Percentiles rank a stretch among this genome's conserved stretches.
Conservation (phyloP, 2,888 invertebrate species). For the Apoderus coryli region DNA sequence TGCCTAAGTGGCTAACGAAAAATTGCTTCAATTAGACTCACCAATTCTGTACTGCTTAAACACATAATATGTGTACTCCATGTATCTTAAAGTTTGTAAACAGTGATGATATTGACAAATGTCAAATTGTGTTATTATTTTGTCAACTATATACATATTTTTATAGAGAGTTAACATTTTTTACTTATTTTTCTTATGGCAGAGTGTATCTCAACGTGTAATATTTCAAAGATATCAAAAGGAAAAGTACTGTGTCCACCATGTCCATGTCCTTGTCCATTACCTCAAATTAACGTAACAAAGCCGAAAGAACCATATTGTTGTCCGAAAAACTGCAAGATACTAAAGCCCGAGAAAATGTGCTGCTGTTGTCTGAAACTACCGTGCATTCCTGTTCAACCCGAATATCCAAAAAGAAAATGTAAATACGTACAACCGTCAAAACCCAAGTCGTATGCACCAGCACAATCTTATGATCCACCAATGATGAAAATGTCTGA, state of each 20-base stretch:
- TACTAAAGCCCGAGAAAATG: constrained; percentile 18
- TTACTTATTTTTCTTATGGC: too few species aligned
- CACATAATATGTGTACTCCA: too few species aligned
- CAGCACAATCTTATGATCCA: constrained; percentile 39
- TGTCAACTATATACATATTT: too few species aligned
- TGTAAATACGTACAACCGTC: constrained; percentile 39
- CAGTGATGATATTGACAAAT: too few species aligned
- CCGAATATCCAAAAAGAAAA: constrained; percentile 20
- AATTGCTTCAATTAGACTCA: too few species aligned
- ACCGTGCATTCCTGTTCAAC: constrained; percentile 17
- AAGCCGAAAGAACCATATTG: constrained; percentile 24
- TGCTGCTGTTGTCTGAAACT: constrained; percentile 24
- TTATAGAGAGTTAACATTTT: too few species aligned
- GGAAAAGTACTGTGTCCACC: constrained; percentile 16
- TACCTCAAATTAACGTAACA: constrained; percentile 22
- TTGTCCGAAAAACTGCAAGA: constrained; percentile 15
- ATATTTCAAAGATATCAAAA: too few species aligned
- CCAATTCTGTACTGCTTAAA: too few species aligned
- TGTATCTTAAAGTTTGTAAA: too few species aligned
- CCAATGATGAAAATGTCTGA: constrained; percentile 43
- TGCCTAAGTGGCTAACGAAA: too few species aligned
- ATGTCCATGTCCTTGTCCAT: constrained; percentile 20
- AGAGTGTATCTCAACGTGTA: too few species aligned
- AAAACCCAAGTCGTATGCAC: constrained; percentile 42
- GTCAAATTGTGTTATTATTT: too few species aligned